Evolutionary conservation across 2,888 invertebrate species (phyloP), one percentile per base, ranked within the genome.

Genomic region (Ectemnius lituratus): DNA sequence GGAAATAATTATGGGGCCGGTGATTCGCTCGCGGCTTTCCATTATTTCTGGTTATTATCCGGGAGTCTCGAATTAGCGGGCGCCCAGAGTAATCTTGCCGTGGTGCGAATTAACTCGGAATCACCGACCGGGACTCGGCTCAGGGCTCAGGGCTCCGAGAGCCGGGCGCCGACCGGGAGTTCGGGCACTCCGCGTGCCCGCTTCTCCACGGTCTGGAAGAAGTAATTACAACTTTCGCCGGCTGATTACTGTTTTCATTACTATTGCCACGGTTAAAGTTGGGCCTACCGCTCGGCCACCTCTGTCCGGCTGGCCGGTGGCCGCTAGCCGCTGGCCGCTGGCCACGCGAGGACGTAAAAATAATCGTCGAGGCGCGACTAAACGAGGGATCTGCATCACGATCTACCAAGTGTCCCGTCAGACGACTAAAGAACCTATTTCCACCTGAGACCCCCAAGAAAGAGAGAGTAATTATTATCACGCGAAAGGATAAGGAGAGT

Each of bases 401-500:
- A 84, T 80, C 80, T 79, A 78, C 78, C 78, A 84, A 75, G 80
- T 83, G 85, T 83, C 81, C 78, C 74, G 76, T 79, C 76, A 72
- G 75, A 79, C 76, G 82, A 78, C 81, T 81, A 73, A 84, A 79
- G 82, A 81, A 83, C 79, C 77, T 77, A 81, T 84, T 85, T 82
- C 80, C 82, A 78, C 64, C 75, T 73, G 72, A 37, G 69, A 75
- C 76, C 70, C 66, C 80, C 77, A 76, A 76, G 79, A 84, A 82
- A 83, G 80, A 84, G 80, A 82, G 83, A 84, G 80, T 84, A 85
- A 85, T 87, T 86, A 87, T 88, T 87, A 88, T 88, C 87, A 87
- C 86, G 85, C 86, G 85, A 85, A 84, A 83, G 85, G 86, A 86
- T 87, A 88, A 88, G 86, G 84, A 79, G 78, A 84, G 88, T 85